These are phyloP conservation scores for Misgurnus mizolepis DNA, from an alignment of 2,113 vertebrate species.

Conservation along the genomic window DNA sequence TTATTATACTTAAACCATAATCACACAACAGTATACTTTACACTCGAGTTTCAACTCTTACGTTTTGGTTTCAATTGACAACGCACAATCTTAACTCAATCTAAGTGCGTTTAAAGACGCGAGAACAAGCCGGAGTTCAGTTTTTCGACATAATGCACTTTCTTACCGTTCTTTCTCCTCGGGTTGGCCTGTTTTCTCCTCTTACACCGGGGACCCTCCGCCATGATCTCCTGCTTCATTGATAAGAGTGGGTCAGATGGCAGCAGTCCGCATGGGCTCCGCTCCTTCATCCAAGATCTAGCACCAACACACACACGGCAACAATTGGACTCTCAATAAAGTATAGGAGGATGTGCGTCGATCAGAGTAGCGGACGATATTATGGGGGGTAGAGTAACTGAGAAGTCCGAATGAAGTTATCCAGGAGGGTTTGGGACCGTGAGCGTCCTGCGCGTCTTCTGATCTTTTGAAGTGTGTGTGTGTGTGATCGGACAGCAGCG, in stretches of 20 bases:
- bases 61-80: slow-evolving; percentile 4
- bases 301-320: slow-evolving; percentile 79
- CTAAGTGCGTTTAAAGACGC: slow-evolving; percentile 19
- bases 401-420: slow-evolving; percentile 50
- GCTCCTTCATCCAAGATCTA: slow-evolving; percentile 83
- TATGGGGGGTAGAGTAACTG: slow-evolving; percentile 14
- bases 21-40: neutral
- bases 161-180: slow-evolving; percentile 93
- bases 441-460: slow-evolving; percentile 56
- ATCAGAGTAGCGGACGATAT: slow-evolving; percentile 24
- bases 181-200: slow-evolving; percentile 97
- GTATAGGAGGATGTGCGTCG: slow-evolving; percentile 57
- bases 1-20: neutral
- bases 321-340: slow-evolving; percentile 62
- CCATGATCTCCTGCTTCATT: slow-evolving; percentile 96
- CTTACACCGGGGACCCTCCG: slow-evolving; percentile 95
- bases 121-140: slow-evolving; percentile 7
- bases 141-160: slow-evolving; percentile 9
- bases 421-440: slow-evolving; percentile 56
- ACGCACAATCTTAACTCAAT: slow-evolving; percentile 11
- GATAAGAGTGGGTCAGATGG: slow-evolving; percentile 88
- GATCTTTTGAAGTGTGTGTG: slow-evolving; percentile 60
- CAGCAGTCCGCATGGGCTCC: slow-evolving; percentile 85
- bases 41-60: slow-evolving; percentile 11
- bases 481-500: slow-evolving; percentile 58